Conservation (phyloP, 1,140 invertebrate genomes). For the Zeugodacus cucurbitae region DNA sequence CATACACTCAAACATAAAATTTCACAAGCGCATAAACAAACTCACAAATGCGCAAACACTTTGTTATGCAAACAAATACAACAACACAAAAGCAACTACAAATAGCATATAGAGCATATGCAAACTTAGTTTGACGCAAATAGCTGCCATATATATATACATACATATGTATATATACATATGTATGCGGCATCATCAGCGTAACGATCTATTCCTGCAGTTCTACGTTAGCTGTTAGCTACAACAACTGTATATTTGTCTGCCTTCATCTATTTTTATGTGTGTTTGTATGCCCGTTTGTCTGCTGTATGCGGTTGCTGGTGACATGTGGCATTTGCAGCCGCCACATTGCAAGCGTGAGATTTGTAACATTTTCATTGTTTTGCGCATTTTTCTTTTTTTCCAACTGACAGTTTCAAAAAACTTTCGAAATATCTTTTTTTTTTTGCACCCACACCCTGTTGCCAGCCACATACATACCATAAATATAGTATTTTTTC, state of each 20-base stretch:
- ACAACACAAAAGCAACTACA: background rate
- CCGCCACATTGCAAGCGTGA: conserved; percentile 33
- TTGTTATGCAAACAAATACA: conserved; percentile 30
- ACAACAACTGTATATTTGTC: background rate
- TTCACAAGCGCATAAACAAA: conserved; percentile 32
- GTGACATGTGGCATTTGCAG: conserved; percentile 38
- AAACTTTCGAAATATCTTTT: background rate
- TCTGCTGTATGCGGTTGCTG: conserved; percentile 25
- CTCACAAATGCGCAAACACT: conserved; percentile 4
- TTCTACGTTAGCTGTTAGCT: background rate
- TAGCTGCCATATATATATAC: background rate
- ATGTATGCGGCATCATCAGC: background rate
- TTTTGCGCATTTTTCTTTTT: conserved; percentile 37
- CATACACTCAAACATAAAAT: background rate
- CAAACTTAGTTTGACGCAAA: conserved; percentile 22
- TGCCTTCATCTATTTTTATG: background rate
- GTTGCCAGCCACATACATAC: no score
- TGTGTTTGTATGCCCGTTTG: background rate
- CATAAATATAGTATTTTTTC: background rate
- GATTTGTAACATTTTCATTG: conserved; percentile 39
- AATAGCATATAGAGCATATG: conserved; percentile 29
- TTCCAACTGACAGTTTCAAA: conserved; percentile 20
- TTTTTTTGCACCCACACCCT: background rate
- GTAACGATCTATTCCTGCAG: background rate
- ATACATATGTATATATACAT: background rate